Evolutionary conservation across 2,113 vertebrate species (phyloP).

Genomic region (Phodopus roborovskii): DNA sequence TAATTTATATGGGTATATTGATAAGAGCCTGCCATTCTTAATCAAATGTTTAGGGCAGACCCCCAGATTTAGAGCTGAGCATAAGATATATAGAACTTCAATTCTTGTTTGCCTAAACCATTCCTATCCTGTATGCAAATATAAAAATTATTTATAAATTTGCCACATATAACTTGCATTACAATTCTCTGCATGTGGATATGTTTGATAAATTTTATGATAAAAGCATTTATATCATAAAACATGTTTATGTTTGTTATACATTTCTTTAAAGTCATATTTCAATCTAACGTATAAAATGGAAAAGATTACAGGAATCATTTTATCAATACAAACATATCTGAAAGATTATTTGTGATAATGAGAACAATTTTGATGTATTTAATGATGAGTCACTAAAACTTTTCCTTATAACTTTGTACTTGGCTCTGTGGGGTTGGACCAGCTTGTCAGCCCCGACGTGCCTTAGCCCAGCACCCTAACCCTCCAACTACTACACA

Average conservation of each 20-base stretch:
- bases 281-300: background rate
- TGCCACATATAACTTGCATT: background rate
- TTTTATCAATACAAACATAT: background rate
- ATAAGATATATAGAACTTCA: background rate
- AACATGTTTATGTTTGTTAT: slow-evolving; percentile 13
- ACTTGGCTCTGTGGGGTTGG: background rate
- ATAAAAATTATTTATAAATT: background rate
- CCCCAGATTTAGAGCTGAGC: background rate
- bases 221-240: no score
- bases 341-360: background rate
- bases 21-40: background rate
- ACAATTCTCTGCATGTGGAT: background rate
- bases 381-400: background rate
- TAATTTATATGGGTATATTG: background rate
- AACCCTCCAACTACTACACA: background rate
- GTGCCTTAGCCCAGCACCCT: background rate
- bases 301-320: background rate
- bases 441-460: background rate
- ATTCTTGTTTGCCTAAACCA: background rate
- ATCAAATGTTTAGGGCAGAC: background rate
- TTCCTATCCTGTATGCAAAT: background rate
- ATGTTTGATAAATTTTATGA: background rate
- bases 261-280: slow-evolving; percentile 4
- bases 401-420: background rate
- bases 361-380: background rate